phyloP scores from a whole-genome alignment of 1,140 invertebrate species.

The Oreohelix idahoensis region DNA sequence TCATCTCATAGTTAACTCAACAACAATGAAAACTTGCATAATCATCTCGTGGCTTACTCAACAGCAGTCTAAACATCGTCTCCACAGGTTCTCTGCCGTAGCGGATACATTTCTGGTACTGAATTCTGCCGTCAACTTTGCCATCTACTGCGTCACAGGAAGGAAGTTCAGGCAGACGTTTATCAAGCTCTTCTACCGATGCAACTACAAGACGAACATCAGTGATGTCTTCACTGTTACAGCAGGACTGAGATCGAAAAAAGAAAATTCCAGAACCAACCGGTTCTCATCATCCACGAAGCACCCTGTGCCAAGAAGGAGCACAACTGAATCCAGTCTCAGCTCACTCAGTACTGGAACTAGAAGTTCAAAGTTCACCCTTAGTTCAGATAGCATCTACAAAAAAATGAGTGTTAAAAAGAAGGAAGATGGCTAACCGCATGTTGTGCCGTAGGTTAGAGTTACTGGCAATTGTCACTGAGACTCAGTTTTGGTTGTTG shows the following conservation, averaged over 20 bases:
- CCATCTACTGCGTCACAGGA: constrained; percentile 36
- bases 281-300: not conserved
- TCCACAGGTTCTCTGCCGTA: constrained; percentile 16
- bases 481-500: too few species aligned
- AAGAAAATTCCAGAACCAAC: not conserved
- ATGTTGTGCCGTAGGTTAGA: too few species aligned
- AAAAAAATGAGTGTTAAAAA: not conserved
- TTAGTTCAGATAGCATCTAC: not conserved
- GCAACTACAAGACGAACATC: not conserved
- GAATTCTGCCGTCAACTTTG: constrained; percentile 35
- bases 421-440: too few species aligned
- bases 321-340: not conserved
- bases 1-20: too few species aligned
- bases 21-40: too few species aligned
- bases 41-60: too few species aligned
- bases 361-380: not conserved
- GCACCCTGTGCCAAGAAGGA: not conserved
- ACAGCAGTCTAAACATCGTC: too few species aligned
- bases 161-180: constrained; percentile 31
- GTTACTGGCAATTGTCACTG: too few species aligned
- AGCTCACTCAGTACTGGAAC: not conserved
- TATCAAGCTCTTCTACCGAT: constrained; percentile 13
- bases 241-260: not conserved
- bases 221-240: too few species aligned
- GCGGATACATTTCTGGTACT: constrained; percentile 11